phyloP scores from a whole-genome alignment of 1,140 invertebrate genomes.

The Heliothis virescens region DNA sequence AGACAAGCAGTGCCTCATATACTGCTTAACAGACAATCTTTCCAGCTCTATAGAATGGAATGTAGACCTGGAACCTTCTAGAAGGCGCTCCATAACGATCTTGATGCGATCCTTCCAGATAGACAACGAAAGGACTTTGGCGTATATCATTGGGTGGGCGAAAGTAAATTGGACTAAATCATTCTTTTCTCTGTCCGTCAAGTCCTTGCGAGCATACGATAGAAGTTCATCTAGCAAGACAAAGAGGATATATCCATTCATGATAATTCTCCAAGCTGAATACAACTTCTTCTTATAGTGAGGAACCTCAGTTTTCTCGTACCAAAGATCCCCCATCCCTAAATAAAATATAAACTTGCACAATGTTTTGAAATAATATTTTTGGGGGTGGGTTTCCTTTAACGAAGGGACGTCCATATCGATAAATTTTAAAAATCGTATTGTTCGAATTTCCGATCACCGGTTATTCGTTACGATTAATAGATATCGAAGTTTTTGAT shows the following conservation, averaged over 20 bases:
- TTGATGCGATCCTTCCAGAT: conserved; percentile 53
- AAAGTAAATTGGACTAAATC: conserved; percentile 63
- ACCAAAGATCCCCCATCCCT: conserved; percentile 67
- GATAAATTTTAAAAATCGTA: conserved; percentile 2
- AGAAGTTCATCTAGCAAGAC: conserved; percentile 57
- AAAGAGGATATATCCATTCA: conserved; percentile 56
- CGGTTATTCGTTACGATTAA: conserved; percentile 6
- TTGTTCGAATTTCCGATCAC: not conserved
- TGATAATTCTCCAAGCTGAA: conserved; percentile 52
- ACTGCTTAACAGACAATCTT: conserved; percentile 51
- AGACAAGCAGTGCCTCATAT: conserved; percentile 49
- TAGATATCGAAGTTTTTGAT: conserved; percentile 21
- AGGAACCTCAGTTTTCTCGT: conserved; percentile 52
- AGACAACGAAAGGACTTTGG: conserved; percentile 58
- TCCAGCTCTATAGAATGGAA: conserved; percentile 54
- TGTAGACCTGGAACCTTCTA: conserved; percentile 54
- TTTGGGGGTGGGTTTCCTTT: conserved; percentile 56
- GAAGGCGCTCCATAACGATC: conserved; percentile 52
- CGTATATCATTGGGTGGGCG: conserved; percentile 54
- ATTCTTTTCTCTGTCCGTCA: conserved; percentile 61
- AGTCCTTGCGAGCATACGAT: conserved; percentile 54
- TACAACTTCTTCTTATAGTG: conserved; percentile 48
- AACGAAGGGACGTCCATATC: conserved; percentile 23
- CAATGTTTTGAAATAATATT: conserved; percentile 61
- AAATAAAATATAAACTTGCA: conserved; percentile 61